Evolutionary conservation across 2,113 vertebrate genomes (phyloP).

Genomic region (Plotosus lineatus): DNA sequence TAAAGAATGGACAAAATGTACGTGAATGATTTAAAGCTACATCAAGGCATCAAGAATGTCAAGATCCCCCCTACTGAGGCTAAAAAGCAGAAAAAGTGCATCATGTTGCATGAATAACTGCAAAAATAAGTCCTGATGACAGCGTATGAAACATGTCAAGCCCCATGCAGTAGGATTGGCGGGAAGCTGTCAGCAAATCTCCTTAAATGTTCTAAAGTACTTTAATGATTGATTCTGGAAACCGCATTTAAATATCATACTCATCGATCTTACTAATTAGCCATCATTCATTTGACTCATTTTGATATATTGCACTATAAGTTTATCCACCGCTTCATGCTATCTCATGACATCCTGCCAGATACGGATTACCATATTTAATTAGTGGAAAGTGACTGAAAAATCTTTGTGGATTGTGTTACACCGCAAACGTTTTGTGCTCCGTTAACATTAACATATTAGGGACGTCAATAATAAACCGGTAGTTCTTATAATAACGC

Average conservation of each 20-base stretch:
- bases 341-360: slow-evolving; percentile 16
- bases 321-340: not conserved
- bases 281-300: slow-evolving; percentile 37
- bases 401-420: not conserved
- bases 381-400: slow-evolving; percentile 34
- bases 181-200: slow-evolving; percentile 24
- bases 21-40: not conserved
- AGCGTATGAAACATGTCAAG: not conserved
- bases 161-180: not conserved
- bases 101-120: not conserved
- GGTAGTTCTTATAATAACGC: no score
- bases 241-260: slow-evolving; percentile 18
- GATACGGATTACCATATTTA: slow-evolving; percentile 34
- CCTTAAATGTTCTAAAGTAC: slow-evolving; percentile 25
- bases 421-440: not conserved
- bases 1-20: not conserved
- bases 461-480: no score
- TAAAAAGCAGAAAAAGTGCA: not conserved
- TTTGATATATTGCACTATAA: slow-evolving; percentile 35
- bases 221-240: slow-evolving; percentile 37
- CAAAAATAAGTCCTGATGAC: not conserved
- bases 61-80: not conserved
- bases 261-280: slow-evolving; percentile 26
- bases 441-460: not conserved
- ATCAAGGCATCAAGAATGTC: not conserved